Base-by-base conservation (phyloP, 2,113 vertebrate genomes). In the Orthonyx spaldingii region DNA sequence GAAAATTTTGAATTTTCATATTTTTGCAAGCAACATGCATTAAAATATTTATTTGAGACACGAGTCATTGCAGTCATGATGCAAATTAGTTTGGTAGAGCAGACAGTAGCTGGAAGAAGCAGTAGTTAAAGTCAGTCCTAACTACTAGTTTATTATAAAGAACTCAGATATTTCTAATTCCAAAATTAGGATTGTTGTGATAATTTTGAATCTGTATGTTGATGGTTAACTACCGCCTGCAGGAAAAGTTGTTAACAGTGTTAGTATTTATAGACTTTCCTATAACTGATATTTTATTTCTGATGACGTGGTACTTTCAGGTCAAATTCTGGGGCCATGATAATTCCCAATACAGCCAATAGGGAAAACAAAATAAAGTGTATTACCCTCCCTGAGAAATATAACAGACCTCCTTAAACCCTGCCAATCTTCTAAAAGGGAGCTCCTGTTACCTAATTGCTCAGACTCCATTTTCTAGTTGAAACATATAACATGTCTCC, bases 281-380 rank as follows among this genome's bases (percentile, higher is more conserved):
- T 49, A 11, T 42, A 84, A 52, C 13, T 32, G n/a, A 1, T 61
- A 37, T 1, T 49, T 68, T 60, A 39, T 78, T 88, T 85, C 15
- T 22, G 28, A 22, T 86, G 32, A 8, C 0, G 0, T 46, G 27
- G 5, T 50, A 26, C 1, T 0, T 57, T 8, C 1, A 24, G n/a
- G 13, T 80, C 18, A 33, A 30, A 22, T 65, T 84, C n/a, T 49
- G 37, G 6, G 24, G 15, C 17, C 9, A 0, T 63, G 23, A 18
- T 47, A 22, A 6, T 22, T 84, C 19, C 49, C 8, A 20, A 5
- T 49, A 23, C 10, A 75, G 33, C 22, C 57, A 74, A 22, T n/a
- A 68, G 56, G 11, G 8, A 9, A 63, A 84, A 26, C 10, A 69
- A 77, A 84, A 65, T 16, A 50, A 74, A 10, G 4, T 60, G 8